phyloP scores from a whole-genome alignment of 2,888 invertebrate species.

The Ctena decussata region DNA sequence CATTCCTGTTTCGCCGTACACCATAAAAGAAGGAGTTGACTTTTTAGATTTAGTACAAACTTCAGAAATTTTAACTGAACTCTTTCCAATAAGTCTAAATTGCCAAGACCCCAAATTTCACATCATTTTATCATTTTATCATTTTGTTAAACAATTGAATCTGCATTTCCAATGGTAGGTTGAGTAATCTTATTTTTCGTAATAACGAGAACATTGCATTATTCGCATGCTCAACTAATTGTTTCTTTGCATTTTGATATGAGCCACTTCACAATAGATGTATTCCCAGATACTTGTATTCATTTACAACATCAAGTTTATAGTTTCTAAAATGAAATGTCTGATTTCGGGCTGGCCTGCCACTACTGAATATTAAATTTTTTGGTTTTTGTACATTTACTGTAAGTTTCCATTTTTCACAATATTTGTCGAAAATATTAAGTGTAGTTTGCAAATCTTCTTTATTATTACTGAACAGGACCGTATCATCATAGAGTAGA shows the following conservation, averaged over 20 bases:
- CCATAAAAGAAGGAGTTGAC: background rate
- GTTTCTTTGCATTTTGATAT: background rate
- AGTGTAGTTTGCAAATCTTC: too few species aligned
- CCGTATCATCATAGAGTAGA: too few species aligned
- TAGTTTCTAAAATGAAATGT: background rate
- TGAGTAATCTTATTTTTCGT: background rate
- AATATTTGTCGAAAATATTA: too few species aligned
- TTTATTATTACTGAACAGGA: too few species aligned
- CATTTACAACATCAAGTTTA: background rate
- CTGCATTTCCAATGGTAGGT: background rate
- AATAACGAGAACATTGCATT: background rate
- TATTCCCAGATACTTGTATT: background rate
- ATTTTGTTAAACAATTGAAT: background rate
- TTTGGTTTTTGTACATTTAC: too few species aligned
- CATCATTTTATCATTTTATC: background rate
- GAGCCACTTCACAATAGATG: background rate
- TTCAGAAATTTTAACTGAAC: background rate
- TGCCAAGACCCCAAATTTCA: slow-evolving; percentile 6
- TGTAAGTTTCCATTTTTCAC: too few species aligned
- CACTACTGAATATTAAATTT: too few species aligned
- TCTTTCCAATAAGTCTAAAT: background rate
- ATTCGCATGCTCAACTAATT: background rate
- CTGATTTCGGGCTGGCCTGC: background rate
- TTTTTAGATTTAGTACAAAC: background rate
- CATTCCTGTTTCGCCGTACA: background rate